Percentiles rank a stretch among this genome's conserved stretches.
phyloP scores from a whole-genome alignment of 2,888 invertebrate species.

The Gonocerus acuteangulatus region DNA sequence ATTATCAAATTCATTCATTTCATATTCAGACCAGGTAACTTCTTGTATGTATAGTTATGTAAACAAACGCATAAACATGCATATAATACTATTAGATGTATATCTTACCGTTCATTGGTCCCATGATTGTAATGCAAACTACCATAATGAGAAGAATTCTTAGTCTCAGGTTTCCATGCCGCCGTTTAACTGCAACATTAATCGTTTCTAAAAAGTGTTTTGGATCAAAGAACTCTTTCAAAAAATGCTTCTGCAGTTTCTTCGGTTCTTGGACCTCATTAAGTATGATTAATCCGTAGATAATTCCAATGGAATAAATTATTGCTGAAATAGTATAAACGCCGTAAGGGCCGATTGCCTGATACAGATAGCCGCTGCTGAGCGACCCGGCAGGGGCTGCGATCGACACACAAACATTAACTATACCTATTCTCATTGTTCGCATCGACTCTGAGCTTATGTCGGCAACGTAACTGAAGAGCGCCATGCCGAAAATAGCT shows the following conservation, averaged over 20 bases:
- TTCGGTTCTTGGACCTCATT: conserved; percentile 28
- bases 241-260: conserved; percentile 6
- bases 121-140: conserved; percentile 28
- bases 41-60: too few relatives aligned
- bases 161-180: conserved; percentile 29
- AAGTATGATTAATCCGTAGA: conserved; percentile 27
- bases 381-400: conserved; percentile 33
- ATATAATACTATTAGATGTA: too few relatives aligned
- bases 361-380: conserved; percentile 30
- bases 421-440: conserved; percentile 36
- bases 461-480: conserved; percentile 37
- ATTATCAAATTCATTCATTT: too few relatives aligned
- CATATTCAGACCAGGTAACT: too few relatives aligned
- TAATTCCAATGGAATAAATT: conserved; percentile 28
- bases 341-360: conserved; percentile 33
- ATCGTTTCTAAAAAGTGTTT: conserved; percentile 29
- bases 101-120: conserved; percentile 32
- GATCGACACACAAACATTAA: conserved; percentile 30
- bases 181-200: conserved; percentile 26
- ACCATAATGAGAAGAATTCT: conserved; percentile 28
- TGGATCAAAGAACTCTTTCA: conserved; percentile 26
- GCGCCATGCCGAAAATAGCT: conserved; percentile 35
- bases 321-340: conserved; percentile 30
- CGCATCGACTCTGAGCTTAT: conserved; percentile 31
- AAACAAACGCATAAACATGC: too few relatives aligned